Base-by-base conservation (phyloP, 2,113 vertebrate species). In the Proterorhinus semilunaris region DNA sequence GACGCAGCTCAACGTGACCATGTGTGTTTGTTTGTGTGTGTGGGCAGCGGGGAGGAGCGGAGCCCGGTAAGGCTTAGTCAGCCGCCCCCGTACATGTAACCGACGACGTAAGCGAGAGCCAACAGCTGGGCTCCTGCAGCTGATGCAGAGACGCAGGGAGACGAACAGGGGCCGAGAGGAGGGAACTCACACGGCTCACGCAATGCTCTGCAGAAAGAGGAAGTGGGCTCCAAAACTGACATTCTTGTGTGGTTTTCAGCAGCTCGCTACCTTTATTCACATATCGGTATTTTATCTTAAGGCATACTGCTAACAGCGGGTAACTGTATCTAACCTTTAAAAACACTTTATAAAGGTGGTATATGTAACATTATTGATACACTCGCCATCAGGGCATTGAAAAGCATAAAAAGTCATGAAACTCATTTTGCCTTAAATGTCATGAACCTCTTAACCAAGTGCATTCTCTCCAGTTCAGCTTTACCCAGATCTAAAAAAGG, bases 1-100 rank as follows among this genome's bases (percentile, higher is more conserved):
- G 82, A 80, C 80, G 82, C 69, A 76, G 75, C 67, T 69, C 76
- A 82, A 80, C 55, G 77, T 84, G 80, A 84, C 62, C n/a, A 59
- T 75, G 66, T 81, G 84, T 83, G 64, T 74, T 12, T 58, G 55
- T 58, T 36, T 55, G 44, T 0, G 1, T 69, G 67, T 79, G 86
- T 83, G 72, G 75, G 81, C 68, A 76, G 61, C 76, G 61, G 47
- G 81, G 70, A 66, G 74, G 76, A 78, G 74, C 65, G 61, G 69
- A 45, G 68, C 79, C 43, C 68, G 75, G 82, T 81, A 80, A 83
- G 79, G 82, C 82, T 88, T 79, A 88, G 80, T 86, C 81, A 87
- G 79, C 86, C 86, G 58, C 81, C 80, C 72, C 74, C 80, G 7
- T 73, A 67, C 71, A 16, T 10, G 21, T 27, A 83, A 74, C 27